Conservation (phyloP, 2,113 vertebrate genomes). For the Vicugna pacos region DNA sequence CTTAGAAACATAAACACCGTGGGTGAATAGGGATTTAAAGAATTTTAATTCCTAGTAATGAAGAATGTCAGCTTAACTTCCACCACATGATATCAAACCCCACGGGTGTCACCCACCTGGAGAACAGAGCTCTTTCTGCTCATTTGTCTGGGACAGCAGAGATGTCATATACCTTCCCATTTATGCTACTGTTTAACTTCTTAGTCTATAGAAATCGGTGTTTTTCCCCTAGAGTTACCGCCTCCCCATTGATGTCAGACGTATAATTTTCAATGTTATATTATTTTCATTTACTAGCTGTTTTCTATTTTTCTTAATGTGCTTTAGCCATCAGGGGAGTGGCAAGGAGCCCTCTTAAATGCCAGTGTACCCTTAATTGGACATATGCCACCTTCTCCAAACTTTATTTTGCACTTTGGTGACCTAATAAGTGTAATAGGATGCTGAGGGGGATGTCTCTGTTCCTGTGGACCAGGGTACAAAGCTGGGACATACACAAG, state of each 20-base stretch:
- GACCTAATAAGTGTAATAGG: background rate
- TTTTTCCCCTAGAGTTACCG: background rate
- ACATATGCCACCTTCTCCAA: background rate
- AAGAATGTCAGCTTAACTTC: background rate
- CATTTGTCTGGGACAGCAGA: background rate
- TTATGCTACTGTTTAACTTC: background rate
- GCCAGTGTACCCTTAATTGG: background rate
- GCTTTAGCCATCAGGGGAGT: background rate
- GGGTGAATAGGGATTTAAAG: background rate
- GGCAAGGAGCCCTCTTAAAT: background rate
- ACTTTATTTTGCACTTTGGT: background rate
- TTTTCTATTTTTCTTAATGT: background rate
- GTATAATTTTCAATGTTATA: background rate
- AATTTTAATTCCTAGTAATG: background rate
- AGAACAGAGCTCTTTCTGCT: background rate
- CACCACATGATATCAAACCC: background rate
- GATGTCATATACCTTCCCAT: background rate
- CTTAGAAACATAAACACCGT: background rate
- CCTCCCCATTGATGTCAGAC: background rate
- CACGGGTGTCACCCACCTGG: background rate
- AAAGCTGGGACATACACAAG: background rate
- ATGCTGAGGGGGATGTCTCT: background rate
- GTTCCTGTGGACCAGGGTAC: background rate
- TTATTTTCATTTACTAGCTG: background rate
- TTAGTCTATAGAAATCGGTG: background rate